Base-by-base conservation (phyloP, 2,113 vertebrate species). In the Zosterops hypoxanthus region DNA sequence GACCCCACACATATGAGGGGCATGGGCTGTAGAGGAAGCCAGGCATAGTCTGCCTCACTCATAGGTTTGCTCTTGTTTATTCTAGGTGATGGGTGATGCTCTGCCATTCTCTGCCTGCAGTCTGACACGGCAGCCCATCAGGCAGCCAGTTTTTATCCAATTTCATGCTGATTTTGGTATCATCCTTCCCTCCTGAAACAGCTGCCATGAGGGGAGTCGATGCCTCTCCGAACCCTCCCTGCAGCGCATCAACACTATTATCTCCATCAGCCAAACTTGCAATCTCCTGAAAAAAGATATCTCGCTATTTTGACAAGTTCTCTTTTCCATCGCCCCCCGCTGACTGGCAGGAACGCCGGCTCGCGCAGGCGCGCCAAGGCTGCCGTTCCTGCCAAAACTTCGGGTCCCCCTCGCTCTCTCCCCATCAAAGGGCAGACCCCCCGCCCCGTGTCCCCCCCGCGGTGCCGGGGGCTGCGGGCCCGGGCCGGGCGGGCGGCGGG, bases 241-340 rank as follows among this genome's bases (percentile, higher is more conserved):
- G 49, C 92, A 36, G 90, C 14, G 20, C 71, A 5, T 64, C 96
- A 95, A 94, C 95, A 90, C 82, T 90, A 85, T 95, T 91, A 91
- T 90, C 94, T 90, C 85, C 85, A 91, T 71, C 96, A 97, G 88
- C 85, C 96, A 94, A 97, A 95, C 95, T 88, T 82, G 92, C 73
- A 96, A 96, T 94, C 92, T 94, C 82, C 94, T 72, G 90, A 73
- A 94, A 84, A 91, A 91, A 85, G 75, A 94, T 82, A 79, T 22
- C 92, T 93, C 3, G 31, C 68, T 95, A 96, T 96, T 97, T 96
- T 96, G 94, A 94, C 96, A 96, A 77, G 92, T 82, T 92, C 85
- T 76, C 78, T 76, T 53, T 36, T 82, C 63, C 92, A 85, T 89
- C 92, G 33, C 87, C 87, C 39, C 82, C 85, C 19, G 15, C 86